Percentiles rank a stretch among this genome's conserved stretches.
Conservation (phyloP, 2,113 vertebrate species). For the Gymnarchus niloticus region DNA sequence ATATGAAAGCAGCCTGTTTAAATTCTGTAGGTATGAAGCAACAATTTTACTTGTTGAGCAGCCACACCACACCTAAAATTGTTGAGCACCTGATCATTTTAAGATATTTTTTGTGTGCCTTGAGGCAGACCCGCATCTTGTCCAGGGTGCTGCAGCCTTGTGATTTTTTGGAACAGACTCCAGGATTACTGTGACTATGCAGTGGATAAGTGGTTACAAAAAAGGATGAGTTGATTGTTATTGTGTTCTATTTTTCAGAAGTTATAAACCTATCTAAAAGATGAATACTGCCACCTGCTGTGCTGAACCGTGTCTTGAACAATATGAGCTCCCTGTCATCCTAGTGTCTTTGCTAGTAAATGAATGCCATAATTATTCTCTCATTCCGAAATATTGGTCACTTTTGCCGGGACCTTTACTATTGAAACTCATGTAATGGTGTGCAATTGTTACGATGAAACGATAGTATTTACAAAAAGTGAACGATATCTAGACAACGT, state of each 20-base stretch:
- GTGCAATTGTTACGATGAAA: not conserved
- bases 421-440: not conserved
- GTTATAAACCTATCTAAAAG: not conserved
- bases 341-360: not conserved
- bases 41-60: not conserved
- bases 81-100: not conserved
- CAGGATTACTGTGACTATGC: not conserved
- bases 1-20: not conserved
- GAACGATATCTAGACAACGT: not conserved
- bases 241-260: not conserved
- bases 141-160: not conserved
- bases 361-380: not conserved
- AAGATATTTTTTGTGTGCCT: not conserved
- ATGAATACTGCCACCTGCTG: slow-evolving; percentile 3
- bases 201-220: not conserved
- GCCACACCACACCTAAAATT: not conserved
- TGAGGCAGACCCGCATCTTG: not conserved
- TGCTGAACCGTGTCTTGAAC: not conserved
- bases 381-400: not conserved
- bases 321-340: not conserved
- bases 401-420: not conserved
- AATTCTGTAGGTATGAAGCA: not conserved
- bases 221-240: not conserved
- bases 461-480: not conserved
- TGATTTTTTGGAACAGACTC: not conserved